Percentiles rank a stretch among this genome's conserved stretches.
Evolutionary conservation across 2,113 vertebrate species (phyloP).

Genomic region (Myxocyprinus asiaticus): DNA sequence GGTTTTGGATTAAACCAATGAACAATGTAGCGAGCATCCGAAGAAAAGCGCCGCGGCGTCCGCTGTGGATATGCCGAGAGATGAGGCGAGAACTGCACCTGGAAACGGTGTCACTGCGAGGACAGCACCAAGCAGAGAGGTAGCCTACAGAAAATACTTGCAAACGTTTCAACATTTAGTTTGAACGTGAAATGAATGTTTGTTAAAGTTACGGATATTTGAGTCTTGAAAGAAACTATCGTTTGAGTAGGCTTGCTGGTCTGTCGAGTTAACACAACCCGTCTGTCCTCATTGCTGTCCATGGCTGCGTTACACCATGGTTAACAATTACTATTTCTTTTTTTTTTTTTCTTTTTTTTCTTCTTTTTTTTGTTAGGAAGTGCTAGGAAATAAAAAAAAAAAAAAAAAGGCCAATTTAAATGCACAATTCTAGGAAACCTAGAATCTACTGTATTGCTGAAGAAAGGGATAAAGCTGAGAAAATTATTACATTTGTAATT

Average conservation of each 20-base stretch:
- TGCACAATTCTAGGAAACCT: too few relatives aligned
- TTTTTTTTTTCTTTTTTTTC: too few relatives aligned
- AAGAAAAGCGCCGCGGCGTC: slow-evolving; percentile 34
- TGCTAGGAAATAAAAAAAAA: too few relatives aligned
- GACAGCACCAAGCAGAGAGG: slow-evolving; percentile 54
- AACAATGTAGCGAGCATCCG: slow-evolving; percentile 22
- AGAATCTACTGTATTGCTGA: too few relatives aligned
- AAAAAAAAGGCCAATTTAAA: too few relatives aligned
- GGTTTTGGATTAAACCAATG: slow-evolving; percentile 42
- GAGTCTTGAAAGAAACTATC: neutral
- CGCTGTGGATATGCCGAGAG: slow-evolving; percentile 66
- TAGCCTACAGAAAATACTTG: neutral
- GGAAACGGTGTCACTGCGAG: slow-evolving; percentile 47
- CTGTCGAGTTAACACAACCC: slow-evolving; percentile 55
- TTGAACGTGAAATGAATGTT: too few relatives aligned
- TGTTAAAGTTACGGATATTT: too few relatives aligned
- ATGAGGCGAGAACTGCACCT: slow-evolving; percentile 56
- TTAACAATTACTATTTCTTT: too few relatives aligned
- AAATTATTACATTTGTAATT: too few relatives aligned
- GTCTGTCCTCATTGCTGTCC: slow-evolving; percentile 56
- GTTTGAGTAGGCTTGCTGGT: neutral
- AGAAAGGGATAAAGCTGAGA: too few relatives aligned
- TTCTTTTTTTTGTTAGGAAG: too few relatives aligned
- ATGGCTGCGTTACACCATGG: neutral
- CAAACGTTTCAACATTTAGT: neutral